Percentiles rank a stretch among this genome's conserved stretches.
Conservation (phyloP, 2,888 invertebrate genomes). For the Venustoraphidia nigricollis region DNA sequence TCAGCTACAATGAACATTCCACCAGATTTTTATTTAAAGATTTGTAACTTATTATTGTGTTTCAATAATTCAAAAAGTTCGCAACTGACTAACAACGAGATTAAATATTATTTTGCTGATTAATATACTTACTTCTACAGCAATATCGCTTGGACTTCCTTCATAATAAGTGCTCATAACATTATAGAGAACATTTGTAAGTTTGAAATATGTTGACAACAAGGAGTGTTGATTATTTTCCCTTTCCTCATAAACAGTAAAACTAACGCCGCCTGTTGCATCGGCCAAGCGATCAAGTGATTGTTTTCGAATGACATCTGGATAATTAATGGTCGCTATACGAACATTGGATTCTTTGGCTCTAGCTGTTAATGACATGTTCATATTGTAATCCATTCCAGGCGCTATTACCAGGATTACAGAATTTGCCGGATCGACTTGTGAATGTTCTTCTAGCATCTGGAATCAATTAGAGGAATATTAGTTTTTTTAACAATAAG, state of each 20-base stretch:
- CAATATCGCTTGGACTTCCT: conserved; percentile 28
- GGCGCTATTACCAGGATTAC: conserved; percentile 38
- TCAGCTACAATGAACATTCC: too few species aligned
- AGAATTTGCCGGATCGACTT: conserved; percentile 32
- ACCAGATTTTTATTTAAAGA: too few species aligned
- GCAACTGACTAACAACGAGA: not conserved
- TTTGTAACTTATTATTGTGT: too few species aligned
- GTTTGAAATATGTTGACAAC: conserved; percentile 35
- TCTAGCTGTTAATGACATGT: conserved; percentile 27
- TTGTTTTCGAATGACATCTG: conserved; percentile 26
- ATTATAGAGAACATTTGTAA: conserved; percentile 31
- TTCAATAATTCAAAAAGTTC: too few species aligned
- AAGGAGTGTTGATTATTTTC: conserved; percentile 33
- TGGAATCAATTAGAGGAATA: conserved; percentile 11
- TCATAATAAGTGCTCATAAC: conserved; percentile 31
- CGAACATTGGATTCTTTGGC: conserved; percentile 28
- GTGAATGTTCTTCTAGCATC: conserved; percentile 30
- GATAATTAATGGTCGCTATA: conserved; percentile 38
- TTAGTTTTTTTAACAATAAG: conserved; percentile 10
- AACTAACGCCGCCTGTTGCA: conserved; percentile 29
- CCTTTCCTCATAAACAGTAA: conserved; percentile 34
- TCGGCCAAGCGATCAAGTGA: conserved; percentile 31
- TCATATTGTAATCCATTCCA: conserved; percentile 30
- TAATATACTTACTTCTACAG: conserved; percentile 25
- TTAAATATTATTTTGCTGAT: not conserved